phyloP scores from a whole-genome alignment of 2,797 vertebrate genomes.

The Orientallactaga sibirica region DNA sequence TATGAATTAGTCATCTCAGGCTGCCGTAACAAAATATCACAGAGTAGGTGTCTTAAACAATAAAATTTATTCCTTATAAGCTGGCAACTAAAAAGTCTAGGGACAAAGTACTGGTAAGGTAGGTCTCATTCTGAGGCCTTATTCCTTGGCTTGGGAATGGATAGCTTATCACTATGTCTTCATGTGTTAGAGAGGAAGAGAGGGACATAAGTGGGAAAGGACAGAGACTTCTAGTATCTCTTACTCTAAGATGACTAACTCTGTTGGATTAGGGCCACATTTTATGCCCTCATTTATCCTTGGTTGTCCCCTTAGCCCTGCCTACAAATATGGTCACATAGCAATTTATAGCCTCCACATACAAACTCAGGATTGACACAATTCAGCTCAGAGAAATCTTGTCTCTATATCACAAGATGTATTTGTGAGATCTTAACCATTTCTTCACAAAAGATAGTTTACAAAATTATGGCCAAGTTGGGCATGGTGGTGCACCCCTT shows the following conservation, averaged over 20 bases:
- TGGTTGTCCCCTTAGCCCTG: neutral
- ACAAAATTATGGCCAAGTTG: neutral
- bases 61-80: neutral
- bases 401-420: neutral
- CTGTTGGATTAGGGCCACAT: neutral
- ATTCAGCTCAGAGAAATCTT: neutral
- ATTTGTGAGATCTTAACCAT: neutral
- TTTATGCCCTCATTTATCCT: neutral
- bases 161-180: neutral
- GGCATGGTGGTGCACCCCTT: too few relatives aligned
- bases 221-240: neutral
- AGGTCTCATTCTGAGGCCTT: neutral
- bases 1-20: neutral
- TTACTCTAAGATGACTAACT: neutral
- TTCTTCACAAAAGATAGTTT: neutral
- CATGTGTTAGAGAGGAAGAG: neutral
- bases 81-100: neutral
- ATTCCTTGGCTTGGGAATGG: neutral
- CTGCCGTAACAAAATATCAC: neutral
- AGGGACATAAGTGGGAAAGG: neutral
- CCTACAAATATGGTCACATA: neutral
- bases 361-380: rapidly evolving
- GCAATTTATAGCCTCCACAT: neutral
- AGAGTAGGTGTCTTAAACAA: neutral
- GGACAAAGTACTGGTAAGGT: neutral